Evolutionary conservation across 1,140 invertebrate species (phyloP).

Genomic region (Tyrophagus putrescentiae): DNA sequence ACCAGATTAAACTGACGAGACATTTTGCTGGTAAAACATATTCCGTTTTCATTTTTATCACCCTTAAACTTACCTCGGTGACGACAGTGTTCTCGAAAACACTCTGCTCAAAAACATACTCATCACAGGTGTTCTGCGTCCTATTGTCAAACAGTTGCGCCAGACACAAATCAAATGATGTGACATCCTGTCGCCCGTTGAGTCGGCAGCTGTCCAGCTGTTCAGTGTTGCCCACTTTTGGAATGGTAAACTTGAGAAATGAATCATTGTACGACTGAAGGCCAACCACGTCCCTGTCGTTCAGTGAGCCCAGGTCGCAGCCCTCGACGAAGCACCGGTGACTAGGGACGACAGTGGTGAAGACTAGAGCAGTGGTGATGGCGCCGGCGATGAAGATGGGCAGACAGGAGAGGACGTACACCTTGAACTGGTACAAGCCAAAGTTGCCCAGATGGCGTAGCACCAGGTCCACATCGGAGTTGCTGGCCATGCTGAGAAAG

Average conservation of each 20-base stretch:
- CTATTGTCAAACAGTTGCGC: not conserved
- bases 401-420: slow-evolving; percentile 3
- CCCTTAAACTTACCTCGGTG: not conserved
- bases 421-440: not conserved
- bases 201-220: not conserved
- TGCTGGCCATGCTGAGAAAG: no score
- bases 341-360: slow-evolving; percentile 6
- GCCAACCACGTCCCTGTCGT: no score
- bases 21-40: not conserved
- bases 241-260: not conserved
- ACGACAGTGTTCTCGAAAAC: slow-evolving; percentile 15
- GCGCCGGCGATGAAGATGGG: slow-evolving; percentile 9
- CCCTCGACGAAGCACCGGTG: not conserved
- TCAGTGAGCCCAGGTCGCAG: no score
- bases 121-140: not conserved
- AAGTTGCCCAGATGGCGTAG: no score
- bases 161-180: not conserved
- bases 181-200: not conserved
- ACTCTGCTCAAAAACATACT: not conserved
- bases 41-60: not conserved
- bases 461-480: no score
- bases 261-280: no score
- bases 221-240: not conserved
- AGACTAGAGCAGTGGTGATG: not conserved
- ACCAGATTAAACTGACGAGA: slow-evolving; percentile 30